These are phyloP conservation scores for Silvanus unidentatus DNA, from an alignment of 2,888 invertebrate species.

Conservation along the genomic window DNA sequence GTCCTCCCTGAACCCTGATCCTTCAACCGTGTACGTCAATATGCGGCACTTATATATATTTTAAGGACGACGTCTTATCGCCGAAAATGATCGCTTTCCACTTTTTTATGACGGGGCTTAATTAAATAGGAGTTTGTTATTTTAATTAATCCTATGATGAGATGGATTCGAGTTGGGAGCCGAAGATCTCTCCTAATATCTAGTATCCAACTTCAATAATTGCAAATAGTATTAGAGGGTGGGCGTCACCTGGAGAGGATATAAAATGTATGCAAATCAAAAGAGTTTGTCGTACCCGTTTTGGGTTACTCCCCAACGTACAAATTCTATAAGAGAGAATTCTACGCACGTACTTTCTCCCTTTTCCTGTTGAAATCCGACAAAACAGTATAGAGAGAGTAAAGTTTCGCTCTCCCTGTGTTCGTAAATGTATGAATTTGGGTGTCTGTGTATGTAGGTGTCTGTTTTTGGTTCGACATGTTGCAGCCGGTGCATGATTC, in stretches of 20 bases:
- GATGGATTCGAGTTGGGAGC: too few species aligned
- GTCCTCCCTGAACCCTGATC: too few species aligned
- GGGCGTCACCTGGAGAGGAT: slow-evolving; percentile 18
- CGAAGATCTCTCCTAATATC: too few species aligned
- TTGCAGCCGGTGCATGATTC: slow-evolving; percentile 43
- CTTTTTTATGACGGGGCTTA: too few species aligned
- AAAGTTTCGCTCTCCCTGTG: slow-evolving; percentile 20
- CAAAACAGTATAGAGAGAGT: neutral
- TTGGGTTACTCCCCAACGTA: too few species aligned
- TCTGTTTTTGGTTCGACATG: slow-evolving; percentile 1
- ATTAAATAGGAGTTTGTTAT: too few species aligned
- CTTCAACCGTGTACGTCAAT: too few species aligned
- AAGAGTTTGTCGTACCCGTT: slow-evolving; percentile 14
- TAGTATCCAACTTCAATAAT: slow-evolving; percentile 13
- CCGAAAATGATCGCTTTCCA: too few species aligned
- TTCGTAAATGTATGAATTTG: neutral
- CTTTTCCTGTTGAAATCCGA: slow-evolving; percentile 25
- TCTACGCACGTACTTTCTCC: slow-evolving; percentile 39
- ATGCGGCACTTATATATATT: too few species aligned
- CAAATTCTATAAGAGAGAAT: slow-evolving; percentile 23
- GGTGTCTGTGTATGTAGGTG: too few species aligned
- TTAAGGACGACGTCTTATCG: neutral
- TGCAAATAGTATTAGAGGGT: slow-evolving; percentile 7
- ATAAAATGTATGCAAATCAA: slow-evolving; percentile 28
- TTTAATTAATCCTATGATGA: too few species aligned